phyloP scores from a whole-genome alignment of 2,797 vertebrate genomes.

The Falco berigora region DNA sequence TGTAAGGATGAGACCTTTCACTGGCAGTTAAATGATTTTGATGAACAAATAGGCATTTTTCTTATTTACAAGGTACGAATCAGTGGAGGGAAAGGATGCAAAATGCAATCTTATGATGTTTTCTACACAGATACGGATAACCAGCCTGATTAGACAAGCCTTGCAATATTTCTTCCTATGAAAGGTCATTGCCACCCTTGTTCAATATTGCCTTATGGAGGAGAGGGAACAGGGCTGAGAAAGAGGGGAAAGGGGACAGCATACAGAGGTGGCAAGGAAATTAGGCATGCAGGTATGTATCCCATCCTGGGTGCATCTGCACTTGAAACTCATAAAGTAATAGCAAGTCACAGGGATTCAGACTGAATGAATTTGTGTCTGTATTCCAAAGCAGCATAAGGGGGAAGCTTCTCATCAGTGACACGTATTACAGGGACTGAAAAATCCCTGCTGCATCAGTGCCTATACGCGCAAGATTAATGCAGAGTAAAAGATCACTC shows the following conservation, averaged over 20 bases:
- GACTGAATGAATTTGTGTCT: background rate
- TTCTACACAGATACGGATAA: background rate
- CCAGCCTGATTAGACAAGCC: background rate
- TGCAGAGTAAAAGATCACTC: background rate
- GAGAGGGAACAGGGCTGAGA: background rate
- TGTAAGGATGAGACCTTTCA: background rate
- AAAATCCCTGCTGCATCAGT: background rate
- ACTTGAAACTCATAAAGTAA: background rate
- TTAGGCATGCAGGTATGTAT: background rate
- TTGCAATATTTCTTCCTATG: background rate
- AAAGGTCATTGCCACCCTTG: background rate
- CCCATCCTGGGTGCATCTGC: background rate
- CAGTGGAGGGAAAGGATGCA: background rate
- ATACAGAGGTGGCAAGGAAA: background rate
- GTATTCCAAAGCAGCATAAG: background rate
- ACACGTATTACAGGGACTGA: background rate
- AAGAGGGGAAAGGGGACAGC: background rate
- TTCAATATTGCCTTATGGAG: background rate
- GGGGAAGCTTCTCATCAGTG: conserved; percentile 4
- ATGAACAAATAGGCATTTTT: background rate
- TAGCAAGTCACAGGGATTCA: background rate
- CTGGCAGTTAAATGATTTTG: background rate
- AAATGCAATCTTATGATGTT: background rate
- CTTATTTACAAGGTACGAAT: background rate
- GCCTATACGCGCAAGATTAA: conserved; percentile 18